These are phyloP conservation scores for Balearica regulorum DNA, from an alignment of 2,797 vertebrate genomes.

Conservation along the genomic window DNA sequence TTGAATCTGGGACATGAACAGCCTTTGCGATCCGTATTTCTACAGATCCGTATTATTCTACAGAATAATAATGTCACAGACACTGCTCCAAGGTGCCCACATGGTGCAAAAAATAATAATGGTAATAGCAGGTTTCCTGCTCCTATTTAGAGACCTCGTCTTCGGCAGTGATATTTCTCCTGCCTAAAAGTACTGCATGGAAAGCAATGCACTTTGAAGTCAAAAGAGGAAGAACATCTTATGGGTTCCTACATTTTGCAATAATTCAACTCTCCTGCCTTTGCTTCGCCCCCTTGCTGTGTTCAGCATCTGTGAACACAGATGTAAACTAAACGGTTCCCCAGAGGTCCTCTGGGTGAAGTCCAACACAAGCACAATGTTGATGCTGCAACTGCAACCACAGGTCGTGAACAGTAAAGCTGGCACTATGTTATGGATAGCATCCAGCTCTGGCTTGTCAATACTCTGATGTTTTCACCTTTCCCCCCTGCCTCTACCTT, in stretches of 20 bases:
- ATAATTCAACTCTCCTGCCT: background rate
- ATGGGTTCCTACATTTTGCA: background rate
- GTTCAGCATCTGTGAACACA: background rate
- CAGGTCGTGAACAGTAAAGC: background rate
- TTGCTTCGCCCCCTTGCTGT: background rate
- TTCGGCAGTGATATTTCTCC: background rate
- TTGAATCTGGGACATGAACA: background rate
- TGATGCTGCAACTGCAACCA: background rate
- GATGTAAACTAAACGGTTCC: background rate
- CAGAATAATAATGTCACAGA: background rate
- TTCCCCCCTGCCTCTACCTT: background rate
- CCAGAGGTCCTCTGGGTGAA: background rate
- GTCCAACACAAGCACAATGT: background rate
- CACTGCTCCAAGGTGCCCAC: background rate
- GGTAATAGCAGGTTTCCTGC: background rate
- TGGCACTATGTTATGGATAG: background rate
- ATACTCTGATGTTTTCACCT: background rate
- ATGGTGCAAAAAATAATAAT: rapidly evolving
- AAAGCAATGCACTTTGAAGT: background rate
- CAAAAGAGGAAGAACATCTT: background rate
- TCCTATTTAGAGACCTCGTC: background rate
- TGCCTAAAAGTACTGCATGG: background rate
- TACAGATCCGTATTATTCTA: too few relatives aligned
- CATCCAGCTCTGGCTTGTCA: background rate
- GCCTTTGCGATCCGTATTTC: background rate